These are phyloP conservation scores for Fratercula arctica DNA, from an alignment of 2,797 vertebrate species.

Conservation along the genomic window DNA sequence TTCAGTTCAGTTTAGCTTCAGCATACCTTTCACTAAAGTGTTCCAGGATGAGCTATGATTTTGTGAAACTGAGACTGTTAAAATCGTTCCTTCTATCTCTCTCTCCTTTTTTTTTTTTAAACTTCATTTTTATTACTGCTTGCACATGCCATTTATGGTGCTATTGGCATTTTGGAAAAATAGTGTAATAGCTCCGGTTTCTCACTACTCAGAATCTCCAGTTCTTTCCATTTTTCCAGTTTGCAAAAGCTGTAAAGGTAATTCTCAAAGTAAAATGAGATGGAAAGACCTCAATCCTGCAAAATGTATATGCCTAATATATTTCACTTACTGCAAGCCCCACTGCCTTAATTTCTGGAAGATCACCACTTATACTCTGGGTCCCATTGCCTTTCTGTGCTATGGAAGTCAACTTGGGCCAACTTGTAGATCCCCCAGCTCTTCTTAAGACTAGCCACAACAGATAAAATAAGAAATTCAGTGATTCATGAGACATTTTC, in stretches of 20 bases:
- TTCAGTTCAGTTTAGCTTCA: neutral
- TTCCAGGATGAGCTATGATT: neutral
- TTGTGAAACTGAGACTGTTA: neutral
- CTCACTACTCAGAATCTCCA: neutral
- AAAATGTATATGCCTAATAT: neutral
- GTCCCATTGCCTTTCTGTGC: neutral
- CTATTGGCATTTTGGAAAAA: constrained; percentile 16
- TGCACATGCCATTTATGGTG: constrained; percentile 1
- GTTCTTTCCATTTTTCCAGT: neutral
- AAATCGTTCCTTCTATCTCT: neutral
- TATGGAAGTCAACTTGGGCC: neutral
- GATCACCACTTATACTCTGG: neutral
- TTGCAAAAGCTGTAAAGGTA: neutral
- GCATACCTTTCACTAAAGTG: neutral
- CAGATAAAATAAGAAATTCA: neutral
- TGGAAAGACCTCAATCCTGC: neutral
- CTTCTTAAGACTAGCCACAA: neutral
- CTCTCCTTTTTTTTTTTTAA: neutral
- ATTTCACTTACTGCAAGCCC: neutral
- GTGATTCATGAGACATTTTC: neutral
- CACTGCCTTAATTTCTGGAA: neutral
- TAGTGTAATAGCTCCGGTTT: neutral
- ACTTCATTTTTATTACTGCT: neutral
- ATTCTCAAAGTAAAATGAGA: neutral
- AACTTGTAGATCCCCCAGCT: neutral